Base-by-base conservation (phyloP, 2,888 invertebrate genomes). In the Eurytoma californica region DNA sequence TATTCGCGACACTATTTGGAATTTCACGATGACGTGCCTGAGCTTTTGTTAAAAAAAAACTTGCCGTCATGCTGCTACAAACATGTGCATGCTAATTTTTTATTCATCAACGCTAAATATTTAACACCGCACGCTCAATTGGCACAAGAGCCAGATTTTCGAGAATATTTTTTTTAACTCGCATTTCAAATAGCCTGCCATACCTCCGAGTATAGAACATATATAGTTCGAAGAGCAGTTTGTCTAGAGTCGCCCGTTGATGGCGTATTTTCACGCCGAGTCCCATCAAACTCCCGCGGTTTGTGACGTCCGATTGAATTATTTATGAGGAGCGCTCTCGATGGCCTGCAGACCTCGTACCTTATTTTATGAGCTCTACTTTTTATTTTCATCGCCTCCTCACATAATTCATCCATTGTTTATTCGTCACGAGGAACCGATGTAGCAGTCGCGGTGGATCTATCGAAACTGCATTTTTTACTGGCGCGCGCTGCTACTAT, bases 391-490 rank as follows among this genome's bases (percentile, higher is more conserved):
- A 81, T 72, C 75, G 47, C 55, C 51, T 14, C 68, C 28, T 20
- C 18, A 39, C 63, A 76, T 77, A 80, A 80, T 74, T 80, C 80
- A 80, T 77, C 77, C 77, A 80, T 77, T 75, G 74, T 77, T 80
- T 80, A 77, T 77, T 80, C 77, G 74, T 75, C 61, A 79, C 58
- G 75, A 79, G 66, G 20, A 30, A 49, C 61, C 57, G 12, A 61
- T 47, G 16, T 9, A 49, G 58, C 53, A n/a, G 69, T 30, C 68
- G 58, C 66, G 18, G 69, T 57, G 47, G 49, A 72, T 77, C 74
- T 77, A 77, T 77, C 76, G 76, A 61, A 80, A 79, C 67, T 75
- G 74, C 74, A 78, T 80, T 80, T 82, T 82, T 82, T 80, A 74
- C 53, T 57, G 73, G 14, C n/a, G 20, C 20, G 16, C 61, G 51